phyloP scores from a whole-genome alignment of 53 echinoderm and acorn worm genomes.

The Antedon mediterranea region DNA sequence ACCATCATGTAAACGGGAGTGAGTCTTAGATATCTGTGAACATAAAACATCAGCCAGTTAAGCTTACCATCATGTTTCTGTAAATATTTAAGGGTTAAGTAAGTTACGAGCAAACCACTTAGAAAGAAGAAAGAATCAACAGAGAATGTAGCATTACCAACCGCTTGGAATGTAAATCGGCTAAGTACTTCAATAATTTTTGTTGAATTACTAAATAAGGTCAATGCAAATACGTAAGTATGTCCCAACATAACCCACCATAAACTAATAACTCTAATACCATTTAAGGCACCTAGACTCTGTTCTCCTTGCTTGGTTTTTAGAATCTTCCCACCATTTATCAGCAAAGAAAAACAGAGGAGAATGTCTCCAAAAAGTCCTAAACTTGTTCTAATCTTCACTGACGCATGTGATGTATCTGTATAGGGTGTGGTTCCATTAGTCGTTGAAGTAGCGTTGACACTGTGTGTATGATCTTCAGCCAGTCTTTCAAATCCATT shows the following conservation, averaged over 20 bases:
- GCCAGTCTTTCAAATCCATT: too few relatives aligned
- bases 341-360: constrained; percentile 10
- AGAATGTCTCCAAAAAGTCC: constrained; percentile 2
- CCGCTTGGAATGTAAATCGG: constrained; percentile 23
- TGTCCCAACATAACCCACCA: constrained; percentile 29
- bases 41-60: not conserved
- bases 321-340: constrained; percentile 20
- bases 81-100: not conserved
- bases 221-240: constrained; percentile 1
- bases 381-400: too few relatives aligned
- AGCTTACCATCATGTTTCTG: not conserved
- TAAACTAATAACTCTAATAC: constrained; percentile 24
- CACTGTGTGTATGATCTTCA: too few relatives aligned
- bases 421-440: too few relatives aligned
- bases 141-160: constrained; percentile 43
- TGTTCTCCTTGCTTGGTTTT: constrained; percentile 5
- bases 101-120: constrained; percentile 6
- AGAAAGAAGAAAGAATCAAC: constrained; percentile 56
- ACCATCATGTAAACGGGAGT: not conserved
- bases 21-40: not conserved
- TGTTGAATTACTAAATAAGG: not conserved
- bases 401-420: not conserved
- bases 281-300: constrained; percentile 11
- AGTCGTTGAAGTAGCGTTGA: too few relatives aligned
- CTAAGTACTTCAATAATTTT: not conserved